Base-by-base conservation (phyloP, 2,888 invertebrate species). In the Ceramica pisi region DNA sequence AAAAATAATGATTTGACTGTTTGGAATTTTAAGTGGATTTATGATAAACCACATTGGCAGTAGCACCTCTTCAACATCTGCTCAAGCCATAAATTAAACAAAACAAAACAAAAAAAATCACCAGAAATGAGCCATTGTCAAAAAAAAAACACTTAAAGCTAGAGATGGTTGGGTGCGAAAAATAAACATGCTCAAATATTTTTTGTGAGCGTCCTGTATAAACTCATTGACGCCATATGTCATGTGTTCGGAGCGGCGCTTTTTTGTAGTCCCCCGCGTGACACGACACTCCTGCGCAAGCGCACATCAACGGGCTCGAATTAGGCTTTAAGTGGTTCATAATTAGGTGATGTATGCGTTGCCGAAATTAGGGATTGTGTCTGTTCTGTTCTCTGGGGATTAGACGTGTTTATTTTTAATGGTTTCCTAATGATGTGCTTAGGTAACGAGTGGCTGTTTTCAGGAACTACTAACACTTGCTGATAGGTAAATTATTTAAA, bases 261-360 rank as follows among this genome's bases (percentile, higher is more conserved):
- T 91, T 89, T 91, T 91, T 90, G 90, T 90, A 84, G 85, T 89
- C 92, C 84, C 92, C 91, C 91, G 89, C 86, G 63, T 85, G 78
- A 81, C 70, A 80, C 86, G 80, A 80, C 73, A 86, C 88, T 86
- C 87, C 75, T 79, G 84, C 85, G 83, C 86, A 84, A 76, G 84
- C 85, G 82, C 85, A 84, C 78, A 77, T 77, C 71, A 85, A 75
- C 67, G 77, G 48, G 60, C 72, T 59, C 59, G 55, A 78, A 77
- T 78, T 78, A 72, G 63, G 63, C 51, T 67, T 68, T 84, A 80
- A 82, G 81, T 83, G 82, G 69, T 70, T 69, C 65, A 82, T 82
- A 79, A 82, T 80, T 80, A 78, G 64, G 35, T 82, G 80, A 80
- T 57, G 82, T 68, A 68, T 78, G 72, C 66, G 62, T 62, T 78